These are phyloP conservation scores for Mesorhabditis sp. DNA, from an alignment of 2,888 invertebrate species.

Conservation along the genomic window DNA sequence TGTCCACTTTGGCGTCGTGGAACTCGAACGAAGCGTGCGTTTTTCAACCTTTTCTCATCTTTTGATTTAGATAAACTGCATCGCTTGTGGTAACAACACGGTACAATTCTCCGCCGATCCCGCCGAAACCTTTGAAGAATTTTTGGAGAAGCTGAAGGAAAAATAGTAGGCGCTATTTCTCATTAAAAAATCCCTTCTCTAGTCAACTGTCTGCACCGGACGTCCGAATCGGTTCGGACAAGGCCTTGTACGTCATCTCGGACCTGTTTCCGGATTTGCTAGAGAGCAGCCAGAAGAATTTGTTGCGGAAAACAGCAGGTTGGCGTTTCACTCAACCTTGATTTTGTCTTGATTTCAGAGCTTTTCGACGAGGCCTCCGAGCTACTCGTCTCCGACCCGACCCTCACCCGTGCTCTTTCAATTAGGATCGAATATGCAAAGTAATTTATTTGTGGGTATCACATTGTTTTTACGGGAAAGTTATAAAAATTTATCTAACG, in stretches of 20 bases:
- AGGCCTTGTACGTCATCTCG: constrained; percentile 87
- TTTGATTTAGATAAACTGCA: constrained; percentile 68
- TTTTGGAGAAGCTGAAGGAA: constrained; percentile 77
- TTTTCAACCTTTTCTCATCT: background rate
- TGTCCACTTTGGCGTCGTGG: constrained; percentile 89
- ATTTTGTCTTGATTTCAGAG: constrained; percentile 1
- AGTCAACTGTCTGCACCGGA: constrained; percentile 83
- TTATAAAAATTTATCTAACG: too few species aligned
- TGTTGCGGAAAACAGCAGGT: constrained; percentile 59
- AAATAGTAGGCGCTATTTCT: constrained; percentile 65
- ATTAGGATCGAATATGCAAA: background rate
- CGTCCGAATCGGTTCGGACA: constrained; percentile 71
- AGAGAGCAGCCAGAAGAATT: constrained; percentile 79
- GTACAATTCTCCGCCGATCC: constrained; percentile 58
- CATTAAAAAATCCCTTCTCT: constrained; percentile 15
- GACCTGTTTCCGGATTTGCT: constrained; percentile 78
- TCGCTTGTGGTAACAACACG: constrained; percentile 70
- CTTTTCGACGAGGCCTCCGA: background rate
- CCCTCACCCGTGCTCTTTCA: background rate
- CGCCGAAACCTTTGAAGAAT: constrained; percentile 72
- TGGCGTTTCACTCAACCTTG: background rate
- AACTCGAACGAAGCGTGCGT: constrained; percentile 75
- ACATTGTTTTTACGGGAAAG: too few species aligned
- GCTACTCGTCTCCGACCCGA: background rate
- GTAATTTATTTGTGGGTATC: background rate